Evolutionary conservation across 2,888 invertebrate genomes (phyloP), one percentile per base, ranked within the genome.

Genomic region (Galeruca laticollis): DNA sequence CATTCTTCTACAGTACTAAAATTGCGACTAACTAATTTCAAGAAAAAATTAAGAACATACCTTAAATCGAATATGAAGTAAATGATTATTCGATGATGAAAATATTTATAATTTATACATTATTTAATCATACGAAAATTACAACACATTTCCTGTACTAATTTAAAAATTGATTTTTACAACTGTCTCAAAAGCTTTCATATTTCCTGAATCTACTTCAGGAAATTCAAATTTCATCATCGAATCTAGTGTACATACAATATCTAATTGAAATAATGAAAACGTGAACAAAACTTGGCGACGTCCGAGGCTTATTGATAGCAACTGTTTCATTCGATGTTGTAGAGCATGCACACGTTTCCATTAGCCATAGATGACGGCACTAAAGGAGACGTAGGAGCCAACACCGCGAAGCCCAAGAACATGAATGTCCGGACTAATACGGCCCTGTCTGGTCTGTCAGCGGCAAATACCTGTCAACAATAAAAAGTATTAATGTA

Each of bases 381-480:
- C 80, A 93, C 90, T 83, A 93, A 86, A 67, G 90, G 90, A 75
- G 96, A 93, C 77, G 90, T 93, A 54, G 97, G 95, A 51, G 95
- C 91, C 82, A 98, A 88, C 72, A 94, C 90, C 76, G 92, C 91
- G 88, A 98, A 98, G 72, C 98, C 98, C 88, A 98, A 91, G 87
- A 97, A 97, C 94, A 97, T 96, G 90, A 98, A 98, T 40, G 97
- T 97, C 79, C 97, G 93, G 76, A 98, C 92, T 81, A 98, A 89
- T 78, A 93, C 92, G 63, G 93, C 93, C 87, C 96, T 91, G 83
- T 98, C 97, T 60, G 90, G 85, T 64, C 96, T 91, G 82, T 93
- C 92, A 47, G 80, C 81, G 31, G 83, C 76, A 73, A 85, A 85
- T 18, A 86, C 84, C 85, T 85, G 56, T 47, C 15, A 2, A 47